Percentiles rank a stretch among this genome's conserved stretches.
phyloP scores from a whole-genome alignment of 2,888 invertebrate species.

The Diloba caeruleocephala region DNA sequence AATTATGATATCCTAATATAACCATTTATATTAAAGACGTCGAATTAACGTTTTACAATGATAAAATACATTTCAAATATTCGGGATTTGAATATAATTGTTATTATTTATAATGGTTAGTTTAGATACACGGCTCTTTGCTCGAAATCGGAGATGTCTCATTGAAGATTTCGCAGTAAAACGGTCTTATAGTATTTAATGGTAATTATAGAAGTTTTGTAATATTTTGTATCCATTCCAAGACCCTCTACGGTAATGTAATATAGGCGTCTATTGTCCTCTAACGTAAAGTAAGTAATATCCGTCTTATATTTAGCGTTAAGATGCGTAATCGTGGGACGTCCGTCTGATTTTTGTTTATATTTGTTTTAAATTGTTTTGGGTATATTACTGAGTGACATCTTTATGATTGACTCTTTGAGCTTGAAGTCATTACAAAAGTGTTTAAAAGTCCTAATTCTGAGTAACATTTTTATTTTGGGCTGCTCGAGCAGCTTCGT shows the following conservation, averaged over 20 bases:
- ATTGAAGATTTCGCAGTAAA: slow-evolving; percentile 38
- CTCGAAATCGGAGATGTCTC: slow-evolving; percentile 36
- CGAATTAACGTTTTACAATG: slow-evolving; percentile 47
- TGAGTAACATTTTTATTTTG: no score
- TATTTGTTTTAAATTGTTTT: slow-evolving; percentile 23
- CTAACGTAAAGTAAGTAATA: slow-evolving; percentile 76
- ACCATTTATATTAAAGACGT: slow-evolving; percentile 51
- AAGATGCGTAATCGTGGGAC: slow-evolving; percentile 67
- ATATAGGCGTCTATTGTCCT: slow-evolving; percentile 85
- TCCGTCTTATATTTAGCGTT: slow-evolving; percentile 84
- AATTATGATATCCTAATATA: slow-evolving; percentile 50
- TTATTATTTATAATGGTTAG: slow-evolving; percentile 71
- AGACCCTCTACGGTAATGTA: slow-evolving; percentile 77
- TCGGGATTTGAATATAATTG: slow-evolving; percentile 72
- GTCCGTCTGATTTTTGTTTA: slow-evolving; percentile 31
- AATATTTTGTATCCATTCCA: slow-evolving; percentile 88
- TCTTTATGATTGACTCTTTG: slow-evolving; percentile 1
- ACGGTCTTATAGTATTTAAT: slow-evolving; percentile 58
- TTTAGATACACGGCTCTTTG: slow-evolving; percentile 53
- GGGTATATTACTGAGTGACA: slow-evolving; percentile 4
- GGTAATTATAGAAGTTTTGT: slow-evolving; percentile 71
- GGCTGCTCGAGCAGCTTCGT: no score
- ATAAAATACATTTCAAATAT: slow-evolving; percentile 67
- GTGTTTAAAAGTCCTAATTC: no score
- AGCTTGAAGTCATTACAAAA: no score